Conservation (phyloP, 2,888 invertebrate species). For the Pandemis corylana region DNA sequence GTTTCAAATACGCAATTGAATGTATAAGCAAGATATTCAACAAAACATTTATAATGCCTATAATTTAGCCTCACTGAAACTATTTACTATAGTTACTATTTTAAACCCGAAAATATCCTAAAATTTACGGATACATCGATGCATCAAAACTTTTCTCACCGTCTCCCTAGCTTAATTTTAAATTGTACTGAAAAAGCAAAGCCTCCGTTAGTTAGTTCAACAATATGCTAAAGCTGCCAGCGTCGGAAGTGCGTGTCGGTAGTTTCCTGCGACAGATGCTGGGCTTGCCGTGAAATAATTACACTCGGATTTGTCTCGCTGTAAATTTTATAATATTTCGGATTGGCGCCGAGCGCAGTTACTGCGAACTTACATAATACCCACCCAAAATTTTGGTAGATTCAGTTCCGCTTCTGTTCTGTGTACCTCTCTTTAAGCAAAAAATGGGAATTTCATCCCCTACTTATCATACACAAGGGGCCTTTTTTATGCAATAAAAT, state of each 20-base stretch:
- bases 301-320: slow-evolving; percentile 8
- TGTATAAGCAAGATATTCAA: too few relatives aligned
- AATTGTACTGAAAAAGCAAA: slow-evolving; percentile 5
- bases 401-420: neutral
- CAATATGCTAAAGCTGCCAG: slow-evolving; percentile 19
- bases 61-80: too few relatives aligned
- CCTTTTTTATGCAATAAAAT: too few relatives aligned
- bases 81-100: too few relatives aligned
- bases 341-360: neutral
- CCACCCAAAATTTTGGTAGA: neutral
- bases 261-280: slow-evolving; percentile 25
- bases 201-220: slow-evolving; percentile 1
- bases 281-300: slow-evolving; percentile 23
- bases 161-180: neutral
- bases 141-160: too few relatives aligned
- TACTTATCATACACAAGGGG: too few relatives aligned
- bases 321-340: slow-evolving; percentile 7
- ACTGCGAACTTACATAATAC: neutral
- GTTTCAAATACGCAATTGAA: too few relatives aligned
- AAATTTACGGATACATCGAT: too few relatives aligned
- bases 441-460: too few relatives aligned
- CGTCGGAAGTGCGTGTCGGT: slow-evolving; percentile 28
- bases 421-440: too few relatives aligned
- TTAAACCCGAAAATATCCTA: too few relatives aligned
- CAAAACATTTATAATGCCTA: too few relatives aligned